These are phyloP conservation scores for Diplolepis rosae DNA, from an alignment of 2,888 invertebrate genomes.

Conservation along the genomic window DNA sequence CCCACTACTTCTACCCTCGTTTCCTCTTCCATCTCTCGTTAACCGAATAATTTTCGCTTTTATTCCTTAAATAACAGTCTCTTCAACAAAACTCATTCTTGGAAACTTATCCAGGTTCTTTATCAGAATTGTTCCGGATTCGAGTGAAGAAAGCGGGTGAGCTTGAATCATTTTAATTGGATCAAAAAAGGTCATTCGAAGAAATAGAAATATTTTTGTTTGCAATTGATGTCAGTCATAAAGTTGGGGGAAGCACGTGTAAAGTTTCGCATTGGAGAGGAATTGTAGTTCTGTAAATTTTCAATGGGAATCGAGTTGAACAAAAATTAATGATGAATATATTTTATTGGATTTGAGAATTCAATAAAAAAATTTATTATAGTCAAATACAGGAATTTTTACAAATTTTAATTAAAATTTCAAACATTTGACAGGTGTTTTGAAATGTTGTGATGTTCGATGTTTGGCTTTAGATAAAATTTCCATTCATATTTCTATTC, in stretches of 20 bases:
- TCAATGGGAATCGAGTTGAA: not conserved
- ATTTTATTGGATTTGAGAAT: not conserved
- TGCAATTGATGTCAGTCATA: conserved; percentile 14
- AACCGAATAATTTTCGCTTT: not conserved
- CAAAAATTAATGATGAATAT: not conserved
- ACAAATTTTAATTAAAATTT: no score
- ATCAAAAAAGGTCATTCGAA: not conserved
- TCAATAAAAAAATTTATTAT: not conserved
- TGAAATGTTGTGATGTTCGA: no score
- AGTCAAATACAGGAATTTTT: no score
- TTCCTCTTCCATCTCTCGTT: not conserved
- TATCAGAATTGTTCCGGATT: not conserved
- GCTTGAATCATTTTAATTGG: conserved; percentile 8
- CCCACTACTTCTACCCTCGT: not conserved
- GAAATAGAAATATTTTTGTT: not conserved
- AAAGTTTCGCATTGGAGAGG: not conserved
- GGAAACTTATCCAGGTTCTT: not conserved
- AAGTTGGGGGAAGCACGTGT: conserved; percentile 25
- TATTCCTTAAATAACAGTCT: not conserved
- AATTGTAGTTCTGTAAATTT: conserved; percentile 15
- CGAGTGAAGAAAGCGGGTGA: conserved; percentile 7
- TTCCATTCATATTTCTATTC: no score
- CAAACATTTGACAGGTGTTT: no score
- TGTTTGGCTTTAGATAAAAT: no score
- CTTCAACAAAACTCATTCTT: no score